A percentile compares a stretch with the other conserved stretches of the same genome.
phyloP scores from a whole-genome alignment of 2,888 invertebrate genomes.

The Holacanthella duospinosa region DNA sequence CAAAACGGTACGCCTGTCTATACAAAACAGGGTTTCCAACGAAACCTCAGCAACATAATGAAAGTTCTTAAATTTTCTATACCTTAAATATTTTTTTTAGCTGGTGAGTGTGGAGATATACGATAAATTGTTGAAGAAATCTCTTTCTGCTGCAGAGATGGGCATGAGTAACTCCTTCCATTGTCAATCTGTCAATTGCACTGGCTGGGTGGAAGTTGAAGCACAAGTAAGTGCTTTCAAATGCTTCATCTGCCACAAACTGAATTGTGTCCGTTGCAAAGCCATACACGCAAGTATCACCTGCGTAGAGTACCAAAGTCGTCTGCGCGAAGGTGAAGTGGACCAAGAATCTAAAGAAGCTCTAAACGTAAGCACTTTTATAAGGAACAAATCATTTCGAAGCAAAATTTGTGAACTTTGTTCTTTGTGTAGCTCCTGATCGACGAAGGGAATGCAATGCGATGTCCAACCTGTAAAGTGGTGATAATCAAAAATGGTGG shows the following conservation, averaged over 20 bases:
- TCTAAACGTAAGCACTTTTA: constrained; percentile 48
- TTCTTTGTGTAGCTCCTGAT: constrained; percentile 53
- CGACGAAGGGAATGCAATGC: constrained; percentile 68
- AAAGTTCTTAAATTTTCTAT: no score
- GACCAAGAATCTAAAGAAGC: constrained; percentile 65
- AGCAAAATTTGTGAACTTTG: background rate
- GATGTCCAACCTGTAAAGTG: constrained; percentile 72
- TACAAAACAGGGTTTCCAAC: no score
- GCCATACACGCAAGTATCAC: constrained; percentile 67
- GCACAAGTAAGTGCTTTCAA: constrained; percentile 70
- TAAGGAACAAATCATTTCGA: background rate
- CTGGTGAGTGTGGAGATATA: constrained; percentile 60
- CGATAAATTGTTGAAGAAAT: constrained; percentile 66
- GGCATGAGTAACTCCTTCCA: constrained; percentile 67
- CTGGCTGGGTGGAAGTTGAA: constrained; percentile 80
- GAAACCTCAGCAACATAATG: no score
- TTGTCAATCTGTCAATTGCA: constrained; percentile 79
- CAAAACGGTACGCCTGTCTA: constrained; percentile 57
- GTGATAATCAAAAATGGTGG: constrained; percentile 83
- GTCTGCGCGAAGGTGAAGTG: constrained; percentile 52
- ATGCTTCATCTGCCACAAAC: constrained; percentile 68
- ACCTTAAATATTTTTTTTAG: constrained; percentile 43
- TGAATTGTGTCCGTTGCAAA: constrained; percentile 57
- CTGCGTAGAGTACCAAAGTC: constrained; percentile 68
- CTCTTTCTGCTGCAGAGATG: constrained; percentile 69